These are phyloP conservation scores for Osmerus mordax DNA, from an alignment of 2,113 vertebrate genomes.

Conservation along the genomic window DNA sequence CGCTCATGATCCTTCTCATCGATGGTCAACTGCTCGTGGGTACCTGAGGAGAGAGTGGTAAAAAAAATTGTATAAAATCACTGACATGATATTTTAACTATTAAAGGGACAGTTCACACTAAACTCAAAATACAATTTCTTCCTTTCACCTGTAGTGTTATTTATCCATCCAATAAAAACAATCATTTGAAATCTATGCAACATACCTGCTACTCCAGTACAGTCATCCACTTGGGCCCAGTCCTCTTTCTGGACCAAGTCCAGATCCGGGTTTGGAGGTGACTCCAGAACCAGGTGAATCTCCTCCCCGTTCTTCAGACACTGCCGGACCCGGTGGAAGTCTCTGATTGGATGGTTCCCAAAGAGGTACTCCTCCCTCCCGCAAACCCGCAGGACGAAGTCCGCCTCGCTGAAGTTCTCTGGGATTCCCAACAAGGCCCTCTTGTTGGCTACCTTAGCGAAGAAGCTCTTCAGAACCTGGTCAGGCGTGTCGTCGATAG, in stretches of 20 bases:
- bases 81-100: not conserved
- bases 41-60: slow-evolving; percentile 51
- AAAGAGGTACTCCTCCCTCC: slow-evolving; percentile 91
- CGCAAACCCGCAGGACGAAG: slow-evolving; percentile 91
- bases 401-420: slow-evolving; percentile 82
- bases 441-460: slow-evolving; percentile 88
- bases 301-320: slow-evolving; percentile 91
- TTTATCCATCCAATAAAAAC: not conserved
- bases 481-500: slow-evolving; percentile 84
- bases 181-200: too few species aligned
- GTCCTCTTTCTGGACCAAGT: slow-evolving; percentile 90
- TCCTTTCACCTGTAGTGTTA: too few species aligned
- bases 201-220: slow-evolving; percentile 84
- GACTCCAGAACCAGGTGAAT: slow-evolving; percentile 89
- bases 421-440: slow-evolving; percentile 84
- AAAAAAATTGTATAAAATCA: not conserved
- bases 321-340: slow-evolving; percentile 94
- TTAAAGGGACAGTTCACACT: not conserved
- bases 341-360: slow-evolving; percentile 85
- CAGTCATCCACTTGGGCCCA: slow-evolving; percentile 97
- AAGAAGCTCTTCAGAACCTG: slow-evolving; percentile 88
- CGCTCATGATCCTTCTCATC: slow-evolving; percentile 93
- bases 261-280: slow-evolving; percentile 79
- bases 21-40: slow-evolving; percentile 94
- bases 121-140: too few species aligned